Base-by-base conservation (phyloP, 1,140 invertebrate genomes). In the Chrysomallon squamiferum region DNA sequence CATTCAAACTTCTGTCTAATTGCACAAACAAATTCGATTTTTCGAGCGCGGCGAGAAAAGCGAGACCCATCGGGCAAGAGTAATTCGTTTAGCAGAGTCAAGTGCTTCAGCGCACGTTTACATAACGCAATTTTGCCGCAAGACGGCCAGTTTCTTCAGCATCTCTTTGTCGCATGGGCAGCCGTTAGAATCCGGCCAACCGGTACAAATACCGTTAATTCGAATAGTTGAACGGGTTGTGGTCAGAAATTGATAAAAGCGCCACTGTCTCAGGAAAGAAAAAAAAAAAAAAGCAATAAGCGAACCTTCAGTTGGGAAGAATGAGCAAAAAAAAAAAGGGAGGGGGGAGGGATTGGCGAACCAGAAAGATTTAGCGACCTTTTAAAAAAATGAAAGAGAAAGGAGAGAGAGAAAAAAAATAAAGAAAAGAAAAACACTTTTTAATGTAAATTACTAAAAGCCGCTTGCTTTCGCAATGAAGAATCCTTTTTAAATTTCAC, bases 1-100 rank as follows among this genome's bases (percentile, higher is more conserved):
- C 65, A 61, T 67, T 58, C 65, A 56, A 61, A 67, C 61, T 49
- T 54, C 52, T 58, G 59, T 62, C 65, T 67, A 67, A 67, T 67
- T 67, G 65, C 65, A 67, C 65, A 67, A 67, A 67, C 65, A 67
- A 67, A 67, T 67, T 67, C 65, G 65, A 67, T 67, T 67, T 67
- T 54, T 62, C 65, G 58, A 60, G 60, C 52, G 54, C 59, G 59
- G 59, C 59, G 65, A 50, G 65, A 60, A 62, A 62, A 22, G 25
- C 25, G 32, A 27, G 50, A n/a, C 45, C 32, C 43, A 27, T 35
- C 47, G 52, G 49, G 59, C 18, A 11, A 49, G 43, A 30, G 43
- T 67, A 67, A 67, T 67, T 59, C 25, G 65, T 62, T 67, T 67
- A 67, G 65, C 52, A 59, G 61, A 67, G 65, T 67, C 59, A 67